Percentiles rank a stretch among this genome's conserved stretches.
Conservation (phyloP, 2,888 invertebrate species). For the Drosophila nr. perissopoda region DNA sequence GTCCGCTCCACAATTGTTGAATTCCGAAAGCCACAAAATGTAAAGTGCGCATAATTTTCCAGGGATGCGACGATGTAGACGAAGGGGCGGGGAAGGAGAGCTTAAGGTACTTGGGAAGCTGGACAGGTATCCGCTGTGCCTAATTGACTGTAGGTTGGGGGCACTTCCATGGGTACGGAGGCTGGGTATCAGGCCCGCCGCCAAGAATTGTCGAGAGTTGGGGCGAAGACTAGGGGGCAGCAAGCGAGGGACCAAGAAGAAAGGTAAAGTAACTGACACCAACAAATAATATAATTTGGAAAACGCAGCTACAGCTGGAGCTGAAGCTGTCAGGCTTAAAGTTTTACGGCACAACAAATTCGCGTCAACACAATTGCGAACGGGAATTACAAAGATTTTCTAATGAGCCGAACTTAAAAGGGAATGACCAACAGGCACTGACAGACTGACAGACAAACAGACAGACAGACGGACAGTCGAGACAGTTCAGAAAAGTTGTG, state of each 20-base stretch:
- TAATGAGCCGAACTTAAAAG: conserved; percentile 74
- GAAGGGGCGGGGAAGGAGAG: neutral
- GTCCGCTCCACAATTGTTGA: conserved; percentile 37
- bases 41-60: conserved; percentile 76
- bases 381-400: conserved; percentile 67
- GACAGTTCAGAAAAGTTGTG: conserved; percentile 39
- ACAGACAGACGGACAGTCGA: neutral
- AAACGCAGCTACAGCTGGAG: conserved; percentile 30
- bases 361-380: conserved; percentile 54
- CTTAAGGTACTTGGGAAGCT: conserved; percentile 19
- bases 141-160: conserved; percentile 64
- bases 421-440: conserved; percentile 39
- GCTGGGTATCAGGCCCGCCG: conserved; percentile 47
- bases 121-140: conserved; percentile 64
- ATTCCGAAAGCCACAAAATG: conserved; percentile 72
- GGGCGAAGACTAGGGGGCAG: neutral
- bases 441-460: conserved; percentile 4
- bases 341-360: conserved; percentile 42
- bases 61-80: conserved; percentile 7
- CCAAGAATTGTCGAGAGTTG: conserved; percentile 33
- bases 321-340: conserved; percentile 37
- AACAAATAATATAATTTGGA: conserved; percentile 69
- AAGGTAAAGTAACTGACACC: conserved; percentile 58
- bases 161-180: conserved; percentile 3
- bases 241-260: conserved; percentile 11